These are phyloP conservation scores for Petrocephalus sullivani DNA, from an alignment of 2,797 vertebrate species.

Conservation along the genomic window DNA sequence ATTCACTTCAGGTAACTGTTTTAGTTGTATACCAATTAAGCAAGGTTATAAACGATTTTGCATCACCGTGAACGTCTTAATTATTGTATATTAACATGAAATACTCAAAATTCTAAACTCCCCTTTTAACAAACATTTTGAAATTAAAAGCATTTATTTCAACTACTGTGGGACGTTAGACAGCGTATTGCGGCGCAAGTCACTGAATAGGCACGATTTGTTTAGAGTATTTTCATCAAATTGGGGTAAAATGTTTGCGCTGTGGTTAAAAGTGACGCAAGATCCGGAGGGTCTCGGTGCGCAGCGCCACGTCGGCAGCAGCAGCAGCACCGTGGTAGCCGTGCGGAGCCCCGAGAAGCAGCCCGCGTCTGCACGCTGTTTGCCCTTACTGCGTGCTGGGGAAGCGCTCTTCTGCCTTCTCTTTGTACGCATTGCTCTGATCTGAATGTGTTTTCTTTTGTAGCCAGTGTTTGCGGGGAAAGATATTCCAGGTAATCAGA, in stretches of 20 bases:
- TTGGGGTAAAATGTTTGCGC: background rate
- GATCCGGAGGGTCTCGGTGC: slow-evolving; percentile 27
- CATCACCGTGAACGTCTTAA: background rate
- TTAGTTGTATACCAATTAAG: background rate
- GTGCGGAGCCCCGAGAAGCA: background rate
- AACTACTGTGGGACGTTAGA: background rate
- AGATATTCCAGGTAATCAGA: slow-evolving; percentile 4
- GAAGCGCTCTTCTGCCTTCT: background rate
- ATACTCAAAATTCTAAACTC: background rate
- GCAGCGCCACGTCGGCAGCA: slow-evolving; percentile 67
- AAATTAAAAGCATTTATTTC: background rate
- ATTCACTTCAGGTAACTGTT: background rate
- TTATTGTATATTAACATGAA: background rate
- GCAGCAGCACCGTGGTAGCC: slow-evolving; percentile 9
- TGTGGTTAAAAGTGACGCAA: slow-evolving; percentile 35
- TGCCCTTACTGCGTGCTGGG: background rate
- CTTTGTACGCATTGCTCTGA: background rate
- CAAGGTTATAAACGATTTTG: background rate
- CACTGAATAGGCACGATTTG: background rate
- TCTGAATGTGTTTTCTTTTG: slow-evolving; percentile 8
- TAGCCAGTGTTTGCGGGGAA: background rate
- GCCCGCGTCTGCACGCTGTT: background rate
- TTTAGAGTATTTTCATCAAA: background rate
- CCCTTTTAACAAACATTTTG: background rate
- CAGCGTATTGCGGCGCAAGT: background rate